These are phyloP conservation scores for Mormyrus hasselquistii DNA, from an alignment of 2,797 vertebrate genomes.

Conservation along the genomic window DNA sequence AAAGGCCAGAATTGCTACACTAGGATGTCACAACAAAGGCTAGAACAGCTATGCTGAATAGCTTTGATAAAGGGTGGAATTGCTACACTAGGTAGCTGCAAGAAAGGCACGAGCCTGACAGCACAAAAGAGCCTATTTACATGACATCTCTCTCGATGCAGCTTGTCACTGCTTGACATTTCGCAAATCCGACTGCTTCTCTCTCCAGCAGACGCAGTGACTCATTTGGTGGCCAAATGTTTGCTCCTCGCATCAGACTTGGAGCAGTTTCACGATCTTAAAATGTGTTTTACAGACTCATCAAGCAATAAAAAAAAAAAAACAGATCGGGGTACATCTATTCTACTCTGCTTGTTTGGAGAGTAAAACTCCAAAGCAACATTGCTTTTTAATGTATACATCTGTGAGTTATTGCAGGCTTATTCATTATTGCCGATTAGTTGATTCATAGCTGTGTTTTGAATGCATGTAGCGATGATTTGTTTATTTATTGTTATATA, in stretches of 20 bases:
- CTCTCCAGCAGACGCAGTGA: conserved; percentile 6
- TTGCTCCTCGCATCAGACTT: background rate
- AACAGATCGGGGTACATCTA: background rate
- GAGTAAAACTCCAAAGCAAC: background rate
- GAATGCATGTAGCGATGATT: background rate
- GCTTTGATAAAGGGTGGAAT: background rate
- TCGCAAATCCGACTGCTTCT: background rate
- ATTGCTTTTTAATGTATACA: background rate
- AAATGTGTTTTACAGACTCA: conserved; percentile 18
- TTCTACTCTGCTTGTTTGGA: background rate
- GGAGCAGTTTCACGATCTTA: background rate
- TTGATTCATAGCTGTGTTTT: background rate
- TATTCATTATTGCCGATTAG: background rate
- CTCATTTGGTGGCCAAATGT: background rate
- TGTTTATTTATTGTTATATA: background rate
- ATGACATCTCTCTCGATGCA: background rate
- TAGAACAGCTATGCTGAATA: background rate
- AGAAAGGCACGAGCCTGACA: background rate
- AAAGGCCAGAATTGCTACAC: background rate
- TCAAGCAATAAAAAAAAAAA: background rate
- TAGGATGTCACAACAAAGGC: background rate
- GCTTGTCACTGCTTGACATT: conserved; percentile 7
- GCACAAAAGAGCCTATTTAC: background rate
- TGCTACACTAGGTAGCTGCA: background rate
- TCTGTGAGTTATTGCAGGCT: background rate